Evolutionary conservation across 2,888 invertebrate species (phyloP), one percentile per base, ranked within the genome.

Genomic region (Exocentrus adspersus): DNA sequence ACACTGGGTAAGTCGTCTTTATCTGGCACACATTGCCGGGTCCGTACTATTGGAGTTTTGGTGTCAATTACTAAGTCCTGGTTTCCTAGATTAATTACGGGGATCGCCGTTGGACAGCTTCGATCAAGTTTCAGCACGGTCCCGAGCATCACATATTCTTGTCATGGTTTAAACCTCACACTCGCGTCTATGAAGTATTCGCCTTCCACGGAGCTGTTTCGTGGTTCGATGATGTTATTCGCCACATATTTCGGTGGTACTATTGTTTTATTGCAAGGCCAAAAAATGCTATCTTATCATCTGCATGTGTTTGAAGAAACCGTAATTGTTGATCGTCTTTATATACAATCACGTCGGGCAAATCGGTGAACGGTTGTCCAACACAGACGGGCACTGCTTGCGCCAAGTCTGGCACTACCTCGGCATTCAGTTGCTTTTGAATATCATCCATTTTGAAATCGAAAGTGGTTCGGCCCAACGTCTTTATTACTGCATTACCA

Each of bases 101-200:
- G 46, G 9, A 46, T 46, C 1, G 20, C 21, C 20, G 46, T 4
- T 2, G 17, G 9, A 10, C 20, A 9, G 1, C 12, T 9, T 17
- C 20, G 20, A 2, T 17, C 9, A 19, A 46, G 1, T 7, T 6
- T 19, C n/a, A 46, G 48, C 10, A 30, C 30, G 30, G 28, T 28
- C 28, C 50, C 28, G 3, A 28, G 50, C 12, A 50, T 28, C n/a
- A 12, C 24, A 16, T 50, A 28, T 50, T 50, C 24, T 14, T 50
- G 24, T 2, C 21, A 28, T 12, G 6, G 9, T 50, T 9, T 20
- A n/a, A n/a, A n/a, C n/a, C n/a, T n/a, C n/a, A n/a, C n/a, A n/a
- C n/a, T n/a, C n/a, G n/a, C n/a, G n/a, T n/a, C n/a, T n/a, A n/a
- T n/a, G n/a, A n/a, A n/a, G n/a, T n/a, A n/a, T n/a, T n/a, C n/a